These are phyloP conservation scores for Pterostichus niger DNA, from an alignment of 2,888 invertebrate species.

Conservation along the genomic window DNA sequence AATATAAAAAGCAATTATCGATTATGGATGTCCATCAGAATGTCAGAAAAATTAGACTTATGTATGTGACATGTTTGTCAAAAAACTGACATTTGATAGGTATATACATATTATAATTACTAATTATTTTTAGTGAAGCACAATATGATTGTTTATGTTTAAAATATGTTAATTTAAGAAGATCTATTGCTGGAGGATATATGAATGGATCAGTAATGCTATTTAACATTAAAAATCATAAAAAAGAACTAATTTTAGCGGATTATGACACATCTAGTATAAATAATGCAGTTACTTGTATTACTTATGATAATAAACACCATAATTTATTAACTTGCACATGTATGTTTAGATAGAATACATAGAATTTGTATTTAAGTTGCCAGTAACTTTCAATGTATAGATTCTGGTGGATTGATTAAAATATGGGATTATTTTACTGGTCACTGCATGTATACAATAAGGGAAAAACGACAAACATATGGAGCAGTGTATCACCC, in stretches of 20 bases:
- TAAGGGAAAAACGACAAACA: constrained; percentile 83
- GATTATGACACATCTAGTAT: constrained; percentile 80
- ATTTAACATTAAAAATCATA: constrained; percentile 79
- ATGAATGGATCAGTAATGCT: constrained; percentile 81
- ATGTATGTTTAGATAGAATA: constrained; percentile 76
- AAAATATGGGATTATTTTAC: constrained; percentile 86
- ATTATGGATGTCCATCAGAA: constrained; percentile 5
- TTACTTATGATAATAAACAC: constrained; percentile 79
- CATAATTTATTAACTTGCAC: constrained; percentile 77
- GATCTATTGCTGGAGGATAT: constrained; percentile 81
- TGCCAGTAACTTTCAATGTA: constrained; percentile 62
- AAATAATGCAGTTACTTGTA: constrained; percentile 81
- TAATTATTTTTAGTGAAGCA: constrained; percentile 77
- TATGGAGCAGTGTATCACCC: constrained; percentile 83
- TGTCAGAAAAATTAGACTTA: constrained; percentile 21
- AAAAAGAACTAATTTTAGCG: constrained; percentile 77
- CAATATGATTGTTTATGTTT: constrained; percentile 80
- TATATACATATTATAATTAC: not conserved
- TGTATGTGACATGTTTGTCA: constrained; percentile 9
- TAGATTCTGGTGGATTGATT: constrained; percentile 84
- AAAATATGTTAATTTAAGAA: constrained; percentile 82
- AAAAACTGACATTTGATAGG: constrained; percentile 4
- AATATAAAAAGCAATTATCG: not conserved
- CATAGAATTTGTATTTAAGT: not conserved
- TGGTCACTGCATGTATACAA: constrained; percentile 82